Evolutionary conservation across 1,140 invertebrate species (phyloP).

Genomic region (Zeugodacus cucurbitae): DNA sequence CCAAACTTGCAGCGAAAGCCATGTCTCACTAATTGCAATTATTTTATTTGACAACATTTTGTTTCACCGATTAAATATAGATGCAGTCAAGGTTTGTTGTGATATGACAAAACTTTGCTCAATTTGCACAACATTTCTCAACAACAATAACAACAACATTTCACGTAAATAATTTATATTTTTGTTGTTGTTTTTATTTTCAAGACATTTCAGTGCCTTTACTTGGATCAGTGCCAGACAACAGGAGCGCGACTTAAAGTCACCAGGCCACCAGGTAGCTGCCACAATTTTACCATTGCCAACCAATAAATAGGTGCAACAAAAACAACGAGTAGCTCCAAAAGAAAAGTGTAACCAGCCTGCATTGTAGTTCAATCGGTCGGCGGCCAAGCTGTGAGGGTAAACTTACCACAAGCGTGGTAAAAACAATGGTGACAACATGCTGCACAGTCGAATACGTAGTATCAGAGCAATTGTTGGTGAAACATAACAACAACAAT

Average conservation of each 20-base stretch:
- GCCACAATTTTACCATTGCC: background rate
- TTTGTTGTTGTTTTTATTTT: background rate
- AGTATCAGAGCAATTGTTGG: background rate
- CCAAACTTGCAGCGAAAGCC: background rate
- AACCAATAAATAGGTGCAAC: background rate
- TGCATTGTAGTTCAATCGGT: background rate
- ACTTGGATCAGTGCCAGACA: background rate
- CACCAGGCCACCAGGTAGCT: conserved; percentile 1
- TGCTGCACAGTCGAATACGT: background rate
- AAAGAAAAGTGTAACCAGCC: background rate
- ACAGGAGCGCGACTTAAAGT: background rate
- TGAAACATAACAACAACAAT: background rate
- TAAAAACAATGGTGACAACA: conserved; percentile 16
- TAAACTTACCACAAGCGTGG: background rate
- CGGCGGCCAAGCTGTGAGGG: conserved; percentile 1
- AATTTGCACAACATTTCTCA: conserved; percentile 17
- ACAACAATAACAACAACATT: background rate
- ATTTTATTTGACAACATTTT: conserved; percentile 3
- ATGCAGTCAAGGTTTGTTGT: background rate
- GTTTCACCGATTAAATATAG: background rate
- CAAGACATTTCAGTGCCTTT: background rate
- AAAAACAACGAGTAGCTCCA: background rate
- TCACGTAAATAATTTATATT: background rate
- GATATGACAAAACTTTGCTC: conserved; percentile 16
- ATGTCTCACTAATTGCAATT: conserved; percentile 11